Conservation (phyloP, 2,113 vertebrate species). For the Boleophthalmus pectinirostris region DNA sequence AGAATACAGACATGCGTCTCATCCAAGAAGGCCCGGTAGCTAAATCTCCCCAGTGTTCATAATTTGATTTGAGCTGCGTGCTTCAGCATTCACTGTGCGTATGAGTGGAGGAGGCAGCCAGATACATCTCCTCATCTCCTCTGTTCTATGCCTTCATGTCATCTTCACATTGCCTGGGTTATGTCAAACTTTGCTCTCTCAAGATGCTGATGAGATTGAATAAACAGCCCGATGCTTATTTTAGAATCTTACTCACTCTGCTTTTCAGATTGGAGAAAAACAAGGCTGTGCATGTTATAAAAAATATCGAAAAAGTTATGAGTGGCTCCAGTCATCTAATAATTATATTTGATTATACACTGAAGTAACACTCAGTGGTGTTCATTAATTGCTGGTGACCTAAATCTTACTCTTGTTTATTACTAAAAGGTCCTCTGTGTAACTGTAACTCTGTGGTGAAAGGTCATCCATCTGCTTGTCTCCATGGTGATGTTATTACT, state of each 20-base stretch:
- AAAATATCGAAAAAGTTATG: background rate
- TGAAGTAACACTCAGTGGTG: background rate
- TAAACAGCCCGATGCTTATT: conserved; percentile 35
- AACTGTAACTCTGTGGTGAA: too few species aligned
- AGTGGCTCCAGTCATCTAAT: conserved; percentile 12
- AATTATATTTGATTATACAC: background rate
- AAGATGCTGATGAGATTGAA: conserved; percentile 51
- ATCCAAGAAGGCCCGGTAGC: conserved; percentile 37
- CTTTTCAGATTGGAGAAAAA: conserved; percentile 49
- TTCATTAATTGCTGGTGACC: background rate
- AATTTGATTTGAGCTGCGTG: conserved; percentile 65
- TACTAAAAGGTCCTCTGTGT: too few species aligned
- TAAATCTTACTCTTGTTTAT: too few species aligned
- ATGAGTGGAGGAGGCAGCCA: conserved; percentile 29
- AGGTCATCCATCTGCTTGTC: too few species aligned
- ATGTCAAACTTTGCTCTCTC: conserved; percentile 17
- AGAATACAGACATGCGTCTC: conserved; percentile 26
- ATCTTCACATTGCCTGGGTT: background rate
- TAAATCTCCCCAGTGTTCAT: conserved; percentile 54
- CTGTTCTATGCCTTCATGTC: conserved; percentile 27
- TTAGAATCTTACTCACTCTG: conserved; percentile 35
- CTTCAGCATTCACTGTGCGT: conserved; percentile 48
- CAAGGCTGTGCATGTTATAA: conserved; percentile 21
- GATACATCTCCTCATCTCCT: conserved; percentile 9
- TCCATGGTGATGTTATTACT: too few species aligned